Percentiles rank a stretch among this genome's conserved stretches.
Evolutionary conservation across 1,140 invertebrate species (phyloP).

Genomic region (Drosophila jambulina): DNA sequence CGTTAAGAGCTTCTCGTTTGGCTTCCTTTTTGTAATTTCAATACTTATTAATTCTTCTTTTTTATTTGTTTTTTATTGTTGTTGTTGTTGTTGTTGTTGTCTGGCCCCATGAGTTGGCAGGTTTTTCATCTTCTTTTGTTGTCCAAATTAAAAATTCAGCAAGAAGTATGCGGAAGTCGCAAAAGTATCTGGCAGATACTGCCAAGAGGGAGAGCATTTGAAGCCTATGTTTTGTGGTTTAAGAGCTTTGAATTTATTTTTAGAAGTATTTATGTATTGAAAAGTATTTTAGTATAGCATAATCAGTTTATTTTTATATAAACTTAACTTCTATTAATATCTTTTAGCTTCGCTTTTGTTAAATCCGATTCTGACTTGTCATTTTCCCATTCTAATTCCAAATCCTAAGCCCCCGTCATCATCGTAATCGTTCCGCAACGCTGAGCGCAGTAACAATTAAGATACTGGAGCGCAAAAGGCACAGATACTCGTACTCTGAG

Average conservation of each 20-base stretch:
- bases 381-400: conserved; percentile 34
- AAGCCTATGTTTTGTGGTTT: not conserved
- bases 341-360: not conserved
- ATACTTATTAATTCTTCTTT: conserved; percentile 29
- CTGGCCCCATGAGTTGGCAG: conserved; percentile 14
- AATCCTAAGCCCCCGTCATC: not conserved
- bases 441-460: conserved; percentile 62
- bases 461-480: conserved; percentile 59
- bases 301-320: not conserved
- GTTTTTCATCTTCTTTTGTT: conserved; percentile 24
- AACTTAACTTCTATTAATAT: not conserved
- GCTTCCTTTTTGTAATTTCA: conserved; percentile 41
- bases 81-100: not conserved
- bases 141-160: conserved; percentile 20
- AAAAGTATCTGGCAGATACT: not conserved
- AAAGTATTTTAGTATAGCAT: not conserved
- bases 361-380: conserved; percentile 46
- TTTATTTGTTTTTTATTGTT: not conserved
- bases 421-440: conserved; percentile 58
- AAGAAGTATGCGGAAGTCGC: conserved; percentile 59
- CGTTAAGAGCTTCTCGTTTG: conserved; percentile 48
- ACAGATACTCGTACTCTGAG: conserved; percentile 17
- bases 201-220: not conserved
- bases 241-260: conserved; percentile 1
- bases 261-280: not conserved